Evolutionary conservation across 2,888 invertebrate species (phyloP).

Genomic region (Drosophila picticornis): DNA sequence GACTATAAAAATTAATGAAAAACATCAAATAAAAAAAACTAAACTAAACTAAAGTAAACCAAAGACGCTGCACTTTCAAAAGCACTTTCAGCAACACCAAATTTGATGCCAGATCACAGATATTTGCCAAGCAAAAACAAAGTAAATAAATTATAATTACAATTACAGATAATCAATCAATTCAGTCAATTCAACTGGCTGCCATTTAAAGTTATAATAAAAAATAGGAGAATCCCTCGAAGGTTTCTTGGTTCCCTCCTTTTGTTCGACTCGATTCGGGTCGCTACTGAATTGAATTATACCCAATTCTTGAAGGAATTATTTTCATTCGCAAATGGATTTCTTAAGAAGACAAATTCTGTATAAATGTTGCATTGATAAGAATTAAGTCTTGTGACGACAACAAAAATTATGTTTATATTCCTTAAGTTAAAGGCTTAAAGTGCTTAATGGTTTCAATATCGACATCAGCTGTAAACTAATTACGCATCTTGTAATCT

Average conservation of each 20-base stretch:
- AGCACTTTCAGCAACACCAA: not conserved
- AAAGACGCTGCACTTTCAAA: slow-evolving; percentile 23
- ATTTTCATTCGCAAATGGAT: not conserved
- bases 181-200: not conserved
- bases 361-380: not conserved
- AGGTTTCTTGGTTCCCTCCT: not conserved
- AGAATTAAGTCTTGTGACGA: not conserved
- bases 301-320: not conserved
- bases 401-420: not conserved
- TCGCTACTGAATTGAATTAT: not conserved
- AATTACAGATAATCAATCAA: not conserved
- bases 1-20: slow-evolving; percentile 39
- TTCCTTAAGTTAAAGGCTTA: not conserved
- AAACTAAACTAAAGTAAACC: slow-evolving; percentile 7
- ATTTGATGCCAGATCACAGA: not conserved
- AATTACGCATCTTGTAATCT: not conserved
- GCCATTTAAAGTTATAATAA: not conserved
- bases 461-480: not conserved
- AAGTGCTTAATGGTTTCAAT: not conserved
- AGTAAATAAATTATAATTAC: not conserved
- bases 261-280: not conserved
- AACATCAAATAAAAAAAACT: slow-evolving; percentile 20
- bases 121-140: not conserved
- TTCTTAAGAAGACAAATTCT: not conserved
- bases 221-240: not conserved